Conservation (phyloP, 2,113 vertebrate genomes). For the Irena cyanogastra region DNA sequence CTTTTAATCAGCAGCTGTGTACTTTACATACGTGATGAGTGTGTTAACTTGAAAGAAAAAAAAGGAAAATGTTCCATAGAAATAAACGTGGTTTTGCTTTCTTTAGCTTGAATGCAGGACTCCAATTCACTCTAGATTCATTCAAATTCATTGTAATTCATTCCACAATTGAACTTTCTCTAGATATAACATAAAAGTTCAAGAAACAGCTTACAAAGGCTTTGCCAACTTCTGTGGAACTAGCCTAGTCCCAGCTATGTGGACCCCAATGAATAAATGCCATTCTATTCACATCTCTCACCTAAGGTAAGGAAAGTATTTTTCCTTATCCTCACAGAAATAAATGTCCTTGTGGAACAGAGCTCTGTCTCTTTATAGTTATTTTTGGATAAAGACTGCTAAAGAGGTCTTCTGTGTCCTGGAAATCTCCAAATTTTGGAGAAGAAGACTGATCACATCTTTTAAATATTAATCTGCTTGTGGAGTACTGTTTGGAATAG, state of each 20-base stretch:
- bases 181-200: neutral
- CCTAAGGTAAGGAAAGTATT: neutral
- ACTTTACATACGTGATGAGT: conserved; percentile 14
- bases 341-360: neutral
- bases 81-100: neutral
- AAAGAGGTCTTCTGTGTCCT: neutral
- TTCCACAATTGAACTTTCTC: neutral
- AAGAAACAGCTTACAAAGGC: neutral
- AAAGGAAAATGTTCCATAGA: neutral
- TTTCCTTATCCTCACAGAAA: neutral
- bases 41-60: neutral
- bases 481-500: neutral
- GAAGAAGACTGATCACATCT: neutral
- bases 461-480: neutral
- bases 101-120: neutral
- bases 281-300: neutral
- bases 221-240: neutral
- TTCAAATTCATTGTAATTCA: neutral
- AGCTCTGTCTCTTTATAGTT: neutral
- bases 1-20: conserved; percentile 41
- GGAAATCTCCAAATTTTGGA: neutral
- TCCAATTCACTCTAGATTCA: neutral
- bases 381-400: neutral
- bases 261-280: neutral
- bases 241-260: neutral